These are phyloP conservation scores for Bambusicola thoracicus DNA, from an alignment of 2,113 vertebrate species.

Conservation along the genomic window DNA sequence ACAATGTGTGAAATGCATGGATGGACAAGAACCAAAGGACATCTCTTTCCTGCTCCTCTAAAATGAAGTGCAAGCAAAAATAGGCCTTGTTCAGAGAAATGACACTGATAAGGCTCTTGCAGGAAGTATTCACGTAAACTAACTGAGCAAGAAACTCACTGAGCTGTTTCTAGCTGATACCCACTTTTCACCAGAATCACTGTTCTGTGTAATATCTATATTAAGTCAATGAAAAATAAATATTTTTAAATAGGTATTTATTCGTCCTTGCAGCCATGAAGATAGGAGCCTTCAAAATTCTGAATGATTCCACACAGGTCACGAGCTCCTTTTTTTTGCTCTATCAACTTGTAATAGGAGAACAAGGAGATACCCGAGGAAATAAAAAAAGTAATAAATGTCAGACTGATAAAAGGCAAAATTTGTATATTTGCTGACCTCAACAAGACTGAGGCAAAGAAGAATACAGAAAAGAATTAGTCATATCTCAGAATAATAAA, in stretches of 20 bases:
- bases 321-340: neutral
- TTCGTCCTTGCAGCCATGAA: neutral
- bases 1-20: neutral
- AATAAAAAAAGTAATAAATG: neutral
- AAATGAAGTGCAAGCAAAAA: neutral
- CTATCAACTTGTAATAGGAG: neutral
- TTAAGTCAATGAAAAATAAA: neutral
- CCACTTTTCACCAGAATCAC: neutral
- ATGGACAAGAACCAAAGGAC: neutral
- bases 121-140: neutral
- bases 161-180: neutral
- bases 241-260: neutral
- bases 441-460: neutral
- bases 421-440: neutral
- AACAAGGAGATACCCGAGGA: neutral
- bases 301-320: neutral
- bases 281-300: neutral
- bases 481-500: neutral
- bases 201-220: fast-evolving
- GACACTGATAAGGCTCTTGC: neutral
- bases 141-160: neutral
- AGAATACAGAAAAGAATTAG: neutral
- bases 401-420: conserved; percentile 11
- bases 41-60: neutral
- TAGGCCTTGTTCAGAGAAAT: neutral